Percentiles rank a stretch among this genome's conserved stretches.
Conservation (phyloP, 2,113 vertebrate genomes). For the Chrysemys picta region DNA sequence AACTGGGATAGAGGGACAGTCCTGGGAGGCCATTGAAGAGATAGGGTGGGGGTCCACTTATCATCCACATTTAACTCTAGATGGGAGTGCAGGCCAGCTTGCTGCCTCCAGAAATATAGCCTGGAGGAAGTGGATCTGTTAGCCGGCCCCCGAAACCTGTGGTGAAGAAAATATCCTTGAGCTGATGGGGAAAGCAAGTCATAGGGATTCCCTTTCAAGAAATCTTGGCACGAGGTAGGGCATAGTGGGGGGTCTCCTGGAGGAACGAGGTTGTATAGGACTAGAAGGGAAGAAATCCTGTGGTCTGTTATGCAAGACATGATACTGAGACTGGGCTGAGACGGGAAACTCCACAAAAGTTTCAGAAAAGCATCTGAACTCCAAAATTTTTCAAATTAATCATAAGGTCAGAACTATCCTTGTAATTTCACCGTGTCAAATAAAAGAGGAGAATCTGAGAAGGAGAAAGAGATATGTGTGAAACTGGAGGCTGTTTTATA, state of each 20-base stretch:
- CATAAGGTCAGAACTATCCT: not conserved
- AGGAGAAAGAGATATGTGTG: not conserved
- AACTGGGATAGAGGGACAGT: not conserved
- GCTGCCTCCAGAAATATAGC: not conserved
- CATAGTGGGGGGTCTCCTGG: not conserved
- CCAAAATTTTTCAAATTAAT: not conserved
- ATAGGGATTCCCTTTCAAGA: not conserved
- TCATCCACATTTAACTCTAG: not conserved
- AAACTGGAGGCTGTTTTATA: not conserved
- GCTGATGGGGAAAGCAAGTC: not conserved
- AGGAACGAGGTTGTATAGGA: not conserved
- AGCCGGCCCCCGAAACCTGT: not conserved
- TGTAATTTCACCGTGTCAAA: not conserved
- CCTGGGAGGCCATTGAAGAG: not conserved
- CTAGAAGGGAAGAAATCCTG: not conserved
- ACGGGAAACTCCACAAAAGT: not conserved
- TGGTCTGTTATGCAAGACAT: not conserved
- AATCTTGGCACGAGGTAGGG: not conserved
- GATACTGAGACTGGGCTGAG: not conserved
- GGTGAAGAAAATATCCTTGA: not conserved
- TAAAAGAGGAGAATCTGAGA: not conserved
- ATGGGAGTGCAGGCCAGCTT: not conserved
- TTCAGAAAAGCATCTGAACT: not conserved
- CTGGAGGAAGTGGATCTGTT: not conserved
- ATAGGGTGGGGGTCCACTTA: not conserved